These are phyloP conservation scores for Gallirallus australis DNA, from an alignment of 2,797 vertebrate species.

Conservation along the genomic window DNA sequence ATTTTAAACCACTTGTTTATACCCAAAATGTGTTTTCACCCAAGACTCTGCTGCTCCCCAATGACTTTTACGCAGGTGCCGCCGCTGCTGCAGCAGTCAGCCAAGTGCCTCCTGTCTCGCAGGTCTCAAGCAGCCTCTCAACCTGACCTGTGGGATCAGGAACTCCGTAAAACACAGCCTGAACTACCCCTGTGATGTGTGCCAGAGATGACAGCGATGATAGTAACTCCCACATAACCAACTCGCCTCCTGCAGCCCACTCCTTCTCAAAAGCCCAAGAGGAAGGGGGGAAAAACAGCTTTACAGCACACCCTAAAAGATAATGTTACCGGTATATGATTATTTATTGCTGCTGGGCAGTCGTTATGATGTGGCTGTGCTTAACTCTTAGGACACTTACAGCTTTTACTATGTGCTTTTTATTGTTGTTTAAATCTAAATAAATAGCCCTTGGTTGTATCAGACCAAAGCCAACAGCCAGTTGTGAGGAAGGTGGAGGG, in stretches of 20 bases:
- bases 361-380: conserved; percentile 18
- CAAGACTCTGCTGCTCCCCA: not conserved
- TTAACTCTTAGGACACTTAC: conserved; percentile 60
- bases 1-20: conserved; percentile 38
- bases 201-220: not conserved
- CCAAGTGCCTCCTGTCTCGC: not conserved
- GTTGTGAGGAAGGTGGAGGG: not conserved
- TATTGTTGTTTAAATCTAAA: conserved; percentile 65
- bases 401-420: conserved; percentile 61
- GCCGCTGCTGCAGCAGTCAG: not conserved
- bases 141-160: not conserved
- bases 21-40: not conserved
- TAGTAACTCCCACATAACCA: conserved; percentile 27
- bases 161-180: not conserved
- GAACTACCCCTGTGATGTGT: not conserved
- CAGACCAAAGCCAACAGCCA: not conserved
- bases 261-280: conserved; percentile 44
- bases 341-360: conserved; percentile 69
- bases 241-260: conserved; percentile 22
- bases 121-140: not conserved
- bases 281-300: conserved; percentile 15
- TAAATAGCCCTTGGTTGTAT: conserved; percentile 18
- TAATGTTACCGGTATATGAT: conserved; percentile 57
- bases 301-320: conserved; percentile 57
- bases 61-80: not conserved